Percentiles rank a stretch among this genome's conserved stretches.
Conservation (phyloP, 2,797 vertebrate species). For the Chelon auratus region DNA sequence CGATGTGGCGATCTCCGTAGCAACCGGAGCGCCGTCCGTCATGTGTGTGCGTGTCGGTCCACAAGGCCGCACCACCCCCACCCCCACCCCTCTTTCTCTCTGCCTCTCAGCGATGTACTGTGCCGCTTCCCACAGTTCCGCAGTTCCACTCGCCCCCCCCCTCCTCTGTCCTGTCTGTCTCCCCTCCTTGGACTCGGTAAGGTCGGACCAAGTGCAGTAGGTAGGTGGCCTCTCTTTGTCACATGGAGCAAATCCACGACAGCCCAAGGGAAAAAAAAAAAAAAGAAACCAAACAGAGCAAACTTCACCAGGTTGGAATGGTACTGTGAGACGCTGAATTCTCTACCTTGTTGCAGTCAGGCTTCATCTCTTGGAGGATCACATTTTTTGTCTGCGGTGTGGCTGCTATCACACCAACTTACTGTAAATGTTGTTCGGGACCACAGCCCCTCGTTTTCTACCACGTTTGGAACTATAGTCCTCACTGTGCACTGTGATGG, state of each 20-base stretch:
- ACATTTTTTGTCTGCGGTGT: conserved; percentile 22
- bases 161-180: conserved; percentile 59
- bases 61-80: not conserved
- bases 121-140: conserved; percentile 60
- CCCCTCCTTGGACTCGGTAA: conserved; percentile 78
- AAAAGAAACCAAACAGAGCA: not conserved
- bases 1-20: conserved; percentile 65
- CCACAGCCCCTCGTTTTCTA: conserved; percentile 54
- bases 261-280: conserved; percentile 7
- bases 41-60: not conserved
- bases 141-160: conserved; percentile 67
- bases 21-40: conserved; percentile 63
- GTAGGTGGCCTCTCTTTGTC: conserved; percentile 85
- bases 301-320: conserved; percentile 23
- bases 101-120: conserved; percentile 53
- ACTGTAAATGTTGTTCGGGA: conserved; percentile 46
- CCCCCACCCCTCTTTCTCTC: conserved; percentile 4
- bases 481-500: conserved; percentile 43
- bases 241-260: conserved; percentile 72
- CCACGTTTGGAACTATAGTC: conserved; percentile 24
- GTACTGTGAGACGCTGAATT: conserved; percentile 36
- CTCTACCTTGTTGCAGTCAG: conserved; percentile 33
- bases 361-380: conserved; percentile 37
- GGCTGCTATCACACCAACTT: conserved; percentile 38
- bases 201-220: conserved; percentile 80